phyloP scores from a whole-genome alignment of 2,888 invertebrate species.

The Abrostola triplasia region DNA sequence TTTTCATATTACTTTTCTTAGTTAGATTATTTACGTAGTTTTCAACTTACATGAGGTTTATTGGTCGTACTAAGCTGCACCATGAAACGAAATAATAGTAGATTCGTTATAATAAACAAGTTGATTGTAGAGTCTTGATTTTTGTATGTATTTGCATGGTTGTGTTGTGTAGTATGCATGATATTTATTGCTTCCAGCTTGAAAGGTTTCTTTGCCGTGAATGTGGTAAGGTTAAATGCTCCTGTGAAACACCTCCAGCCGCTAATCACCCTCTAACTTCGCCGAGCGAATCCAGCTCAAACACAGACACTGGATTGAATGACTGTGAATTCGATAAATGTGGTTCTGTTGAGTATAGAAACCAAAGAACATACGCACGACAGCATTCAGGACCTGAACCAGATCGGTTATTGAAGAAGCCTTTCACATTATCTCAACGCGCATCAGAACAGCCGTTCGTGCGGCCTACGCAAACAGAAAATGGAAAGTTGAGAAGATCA shows the following conservation, averaged over 20 bases:
- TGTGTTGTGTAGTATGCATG: constrained; percentile 87
- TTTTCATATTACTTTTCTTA: too few relatives aligned
- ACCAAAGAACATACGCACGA: constrained; percentile 61
- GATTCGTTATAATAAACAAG: constrained; percentile 25
- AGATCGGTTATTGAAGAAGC: constrained; percentile 49
- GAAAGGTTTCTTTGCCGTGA: constrained; percentile 92
- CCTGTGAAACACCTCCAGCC: constrained; percentile 79
- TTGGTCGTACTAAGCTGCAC: background rate
- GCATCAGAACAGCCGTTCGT: constrained; percentile 76
- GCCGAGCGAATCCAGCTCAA: constrained; percentile 48
- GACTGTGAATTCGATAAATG: constrained; percentile 55
- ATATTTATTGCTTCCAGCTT: constrained; percentile 91
- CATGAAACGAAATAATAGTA: constrained; percentile 16
- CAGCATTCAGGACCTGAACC: constrained; percentile 73
- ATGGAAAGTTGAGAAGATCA: constrained; percentile 80
- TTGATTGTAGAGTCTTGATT: constrained; percentile 40
- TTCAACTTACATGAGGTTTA: too few relatives aligned
- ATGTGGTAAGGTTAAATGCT: constrained; percentile 91
- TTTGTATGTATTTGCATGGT: constrained; percentile 72
- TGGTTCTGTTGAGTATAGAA: constrained; percentile 74
- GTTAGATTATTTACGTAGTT: too few relatives aligned
- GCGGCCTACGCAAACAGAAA: constrained; percentile 72
- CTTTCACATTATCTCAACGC: constrained; percentile 61
- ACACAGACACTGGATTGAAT: constrained; percentile 48
- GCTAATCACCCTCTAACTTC: constrained; percentile 55